Percentiles rank a stretch among this genome's conserved stretches.
phyloP scores from a whole-genome alignment of 2,797 vertebrate genomes.

The Rhincodon typus region DNA sequence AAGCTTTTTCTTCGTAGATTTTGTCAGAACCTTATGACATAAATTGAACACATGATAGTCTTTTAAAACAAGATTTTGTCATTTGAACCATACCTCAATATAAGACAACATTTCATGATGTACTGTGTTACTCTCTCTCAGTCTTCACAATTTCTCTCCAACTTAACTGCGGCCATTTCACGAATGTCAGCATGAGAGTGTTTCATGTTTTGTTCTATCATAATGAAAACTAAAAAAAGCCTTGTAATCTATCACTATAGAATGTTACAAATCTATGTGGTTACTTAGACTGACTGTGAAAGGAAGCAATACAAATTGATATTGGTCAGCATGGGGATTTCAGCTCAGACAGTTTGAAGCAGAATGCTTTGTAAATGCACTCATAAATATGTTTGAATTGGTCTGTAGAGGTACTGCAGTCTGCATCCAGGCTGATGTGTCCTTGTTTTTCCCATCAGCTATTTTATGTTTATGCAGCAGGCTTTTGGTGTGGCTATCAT shows the following conservation, averaged over 20 bases:
- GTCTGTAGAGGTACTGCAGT: conserved; percentile 8
- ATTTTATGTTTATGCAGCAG: not conserved
- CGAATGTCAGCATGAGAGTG: not conserved
- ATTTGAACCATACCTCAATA: too few species aligned
- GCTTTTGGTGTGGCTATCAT: not conserved
- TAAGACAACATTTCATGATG: not conserved
- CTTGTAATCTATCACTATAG: conserved; percentile 26
- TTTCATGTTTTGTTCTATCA: conserved; percentile 25
- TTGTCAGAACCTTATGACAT: not conserved
- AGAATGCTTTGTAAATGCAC: conserved; percentile 29
- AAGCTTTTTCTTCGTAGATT: not conserved
- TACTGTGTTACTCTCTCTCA: not conserved
- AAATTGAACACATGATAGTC: not conserved
- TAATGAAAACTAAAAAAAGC: conserved; percentile 8
- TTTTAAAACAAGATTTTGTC: not conserved
- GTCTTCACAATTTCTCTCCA: not conserved
- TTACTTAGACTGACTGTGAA: conserved; percentile 21
- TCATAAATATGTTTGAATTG: conserved; percentile 35
- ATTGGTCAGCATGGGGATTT: conserved; percentile 28
- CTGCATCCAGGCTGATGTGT: not conserved
- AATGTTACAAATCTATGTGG: conserved; percentile 34
- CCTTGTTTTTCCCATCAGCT: conserved; percentile 14
- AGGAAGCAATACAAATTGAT: conserved; percentile 32
- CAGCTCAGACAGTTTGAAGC: conserved; percentile 28
- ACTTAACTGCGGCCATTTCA: conserved; percentile 14